Conservation (phyloP, 2,797 vertebrate genomes). For the Rhodeus uyekii region DNA sequence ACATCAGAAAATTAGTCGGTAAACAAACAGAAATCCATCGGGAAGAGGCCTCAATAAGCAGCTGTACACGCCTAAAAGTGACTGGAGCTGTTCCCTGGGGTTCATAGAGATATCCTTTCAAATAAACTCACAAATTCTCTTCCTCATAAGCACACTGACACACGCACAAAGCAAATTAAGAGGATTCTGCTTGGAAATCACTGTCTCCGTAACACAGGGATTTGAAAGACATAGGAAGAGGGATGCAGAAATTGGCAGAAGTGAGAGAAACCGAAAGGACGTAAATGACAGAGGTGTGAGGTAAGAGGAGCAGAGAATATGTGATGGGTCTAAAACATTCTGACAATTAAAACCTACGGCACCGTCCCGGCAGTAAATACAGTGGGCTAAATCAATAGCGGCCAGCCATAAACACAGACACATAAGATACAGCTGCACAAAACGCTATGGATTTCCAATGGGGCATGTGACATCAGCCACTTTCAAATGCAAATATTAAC, state of each 20-base stretch:
- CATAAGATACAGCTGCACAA: conserved; percentile 83
- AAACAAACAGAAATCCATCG: conserved; percentile 76
- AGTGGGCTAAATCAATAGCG: conserved; percentile 78
- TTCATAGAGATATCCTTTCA: conserved; percentile 73
- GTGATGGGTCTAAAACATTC: conserved; percentile 72
- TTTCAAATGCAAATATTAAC: conserved; percentile 86
- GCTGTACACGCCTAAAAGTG: conserved; percentile 73
- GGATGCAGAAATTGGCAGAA: conserved; percentile 43
- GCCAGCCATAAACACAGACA: conserved; percentile 80
- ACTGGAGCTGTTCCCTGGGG: conserved; percentile 73
- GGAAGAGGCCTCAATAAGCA: conserved; percentile 70
- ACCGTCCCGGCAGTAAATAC: conserved; percentile 83
- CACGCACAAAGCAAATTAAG: conserved; percentile 20
- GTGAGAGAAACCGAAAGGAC: conserved; percentile 56
- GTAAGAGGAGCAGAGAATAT: conserved; percentile 8
- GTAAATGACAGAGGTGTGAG: conserved; percentile 32
- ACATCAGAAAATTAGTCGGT: conserved; percentile 76
- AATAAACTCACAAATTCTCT: conserved; percentile 64
- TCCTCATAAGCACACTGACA: conserved; percentile 3
- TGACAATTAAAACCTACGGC: conserved; percentile 80
- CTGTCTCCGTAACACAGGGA: conserved; percentile 69
- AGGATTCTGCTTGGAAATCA: conserved; percentile 53
- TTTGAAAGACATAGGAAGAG: background rate
- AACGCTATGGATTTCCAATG: conserved; percentile 85
- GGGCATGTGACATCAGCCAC: conserved; percentile 76